Evolutionary conservation across 2,113 vertebrate species (phyloP).

Genomic region (Carassius carassius): DNA sequence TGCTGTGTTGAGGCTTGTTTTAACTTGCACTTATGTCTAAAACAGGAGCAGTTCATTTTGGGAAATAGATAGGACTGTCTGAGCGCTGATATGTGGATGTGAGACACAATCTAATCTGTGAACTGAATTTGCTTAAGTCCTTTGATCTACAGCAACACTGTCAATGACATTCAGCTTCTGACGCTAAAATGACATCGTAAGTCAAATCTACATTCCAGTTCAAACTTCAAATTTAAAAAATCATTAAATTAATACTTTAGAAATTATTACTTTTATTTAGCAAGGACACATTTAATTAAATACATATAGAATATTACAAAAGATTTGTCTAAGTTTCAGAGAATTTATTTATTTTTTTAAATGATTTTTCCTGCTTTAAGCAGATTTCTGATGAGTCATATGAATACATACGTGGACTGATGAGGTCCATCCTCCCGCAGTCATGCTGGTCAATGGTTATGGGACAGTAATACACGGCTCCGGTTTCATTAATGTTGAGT

Average conservation of each 20-base stretch:
- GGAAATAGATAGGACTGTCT: neutral
- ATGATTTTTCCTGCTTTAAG: neutral
- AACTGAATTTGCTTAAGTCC: neutral
- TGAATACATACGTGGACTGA: slow-evolving; percentile 77
- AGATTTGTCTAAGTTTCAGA: neutral
- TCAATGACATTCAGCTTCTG: too few species aligned
- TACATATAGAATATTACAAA: neutral
- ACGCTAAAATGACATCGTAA: too few species aligned
- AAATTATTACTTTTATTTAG: neutral
- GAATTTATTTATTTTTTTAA: neutral
- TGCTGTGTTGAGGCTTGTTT: slow-evolving; percentile 14
- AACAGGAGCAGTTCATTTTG: slow-evolving; percentile 7
- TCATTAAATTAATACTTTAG: neutral
- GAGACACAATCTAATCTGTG: neutral
- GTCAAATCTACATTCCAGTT: too few species aligned
- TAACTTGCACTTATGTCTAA: neutral
- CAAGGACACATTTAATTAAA: neutral
- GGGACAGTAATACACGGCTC: slow-evolving; percentile 88
- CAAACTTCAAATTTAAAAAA: neutral
- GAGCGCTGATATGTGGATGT: neutral
- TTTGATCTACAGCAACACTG: too few species aligned
- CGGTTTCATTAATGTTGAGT: slow-evolving; percentile 79
- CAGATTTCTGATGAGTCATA: neutral
- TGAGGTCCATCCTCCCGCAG: slow-evolving; percentile 84
- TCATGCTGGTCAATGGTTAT: slow-evolving; percentile 72